These are phyloP conservation scores for Latrodectus geometricus DNA, from an alignment of 1,140 invertebrate genomes.

Conservation along the genomic window DNA sequence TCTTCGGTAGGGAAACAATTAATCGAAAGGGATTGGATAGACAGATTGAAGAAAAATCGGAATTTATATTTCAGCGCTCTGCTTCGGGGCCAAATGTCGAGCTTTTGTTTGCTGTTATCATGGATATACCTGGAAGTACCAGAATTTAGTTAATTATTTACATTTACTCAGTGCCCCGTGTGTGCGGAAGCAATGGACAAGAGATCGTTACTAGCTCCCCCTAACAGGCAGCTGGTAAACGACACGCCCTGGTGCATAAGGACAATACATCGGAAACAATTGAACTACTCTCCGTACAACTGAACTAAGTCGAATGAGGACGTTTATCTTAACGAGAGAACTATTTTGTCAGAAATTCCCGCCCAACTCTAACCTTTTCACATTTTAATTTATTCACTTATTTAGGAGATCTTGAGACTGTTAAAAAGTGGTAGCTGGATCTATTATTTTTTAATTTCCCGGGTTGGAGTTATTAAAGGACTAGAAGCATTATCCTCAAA, in stretches of 20 bases:
- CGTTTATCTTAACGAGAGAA: slow-evolving; percentile 17
- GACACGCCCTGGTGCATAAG: slow-evolving; percentile 37
- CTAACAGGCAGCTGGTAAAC: slow-evolving; percentile 48
- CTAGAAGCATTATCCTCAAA: no score
- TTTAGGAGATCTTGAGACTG: background rate
- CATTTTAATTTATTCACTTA: background rate
- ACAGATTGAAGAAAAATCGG: background rate
- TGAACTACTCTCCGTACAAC: slow-evolving; percentile 17
- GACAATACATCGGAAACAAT: slow-evolving; percentile 40
- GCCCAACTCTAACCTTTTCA: background rate
- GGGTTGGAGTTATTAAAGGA: no score
- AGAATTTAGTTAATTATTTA: slow-evolving; percentile 56
- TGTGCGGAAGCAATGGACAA: background rate
- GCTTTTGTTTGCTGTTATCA: slow-evolving; percentile 3
- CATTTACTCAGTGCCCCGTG: slow-evolving; percentile 35
- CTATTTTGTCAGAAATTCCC: background rate
- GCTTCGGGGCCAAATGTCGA: background rate
- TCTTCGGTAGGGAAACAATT: background rate
- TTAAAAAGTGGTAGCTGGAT: background rate
- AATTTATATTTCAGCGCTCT: slow-evolving; percentile 1
- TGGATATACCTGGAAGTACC: slow-evolving; percentile 8
- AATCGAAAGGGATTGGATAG: background rate
- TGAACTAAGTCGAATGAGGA: slow-evolving; percentile 13
- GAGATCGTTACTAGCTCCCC: slow-evolving; percentile 48
- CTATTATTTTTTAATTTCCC: background rate